Evolutionary conservation across 2,113 vertebrate genomes (phyloP).

Genomic region (Herpetotheres cachinnans): DNA sequence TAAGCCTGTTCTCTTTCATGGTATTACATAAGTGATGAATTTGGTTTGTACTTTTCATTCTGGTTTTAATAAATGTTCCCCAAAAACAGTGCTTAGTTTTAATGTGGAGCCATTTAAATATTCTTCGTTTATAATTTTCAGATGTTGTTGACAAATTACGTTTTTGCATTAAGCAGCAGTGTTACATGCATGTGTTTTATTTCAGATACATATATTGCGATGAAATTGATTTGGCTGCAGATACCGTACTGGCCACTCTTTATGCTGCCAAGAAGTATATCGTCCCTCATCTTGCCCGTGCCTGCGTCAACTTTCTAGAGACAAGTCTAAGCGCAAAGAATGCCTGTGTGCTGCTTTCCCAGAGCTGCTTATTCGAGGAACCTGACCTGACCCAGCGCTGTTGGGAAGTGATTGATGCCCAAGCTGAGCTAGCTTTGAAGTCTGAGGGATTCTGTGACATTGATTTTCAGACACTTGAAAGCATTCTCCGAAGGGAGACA

Average conservation of each 20-base stretch:
- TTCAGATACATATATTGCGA: conserved; percentile 97
- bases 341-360: conserved; percentile 92
- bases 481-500: conserved; percentile 93
- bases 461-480: conserved; percentile 94
- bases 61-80: neutral
- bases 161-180: neutral
- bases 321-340: conserved; percentile 97
- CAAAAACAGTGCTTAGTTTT: neutral
- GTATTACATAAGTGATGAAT: neutral
- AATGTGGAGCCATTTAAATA: neutral
- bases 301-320: conserved; percentile 97
- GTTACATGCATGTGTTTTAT: conserved; percentile 34
- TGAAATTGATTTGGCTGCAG: conserved; percentile 94
- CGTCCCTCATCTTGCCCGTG: conserved; percentile 93
- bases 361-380: conserved; percentile 97
- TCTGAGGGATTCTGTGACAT: conserved; percentile 98
- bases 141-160: neutral
- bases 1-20: neutral
- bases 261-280: conserved; percentile 99
- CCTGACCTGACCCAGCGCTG: conserved; percentile 97
- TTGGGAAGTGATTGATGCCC: conserved; percentile 98
- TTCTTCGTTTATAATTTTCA: neutral
- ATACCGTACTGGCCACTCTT: conserved; percentile 93
- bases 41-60: neutral
- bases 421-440: conserved; percentile 93